Percentiles rank a stretch among this genome's conserved stretches.
phyloP scores from a whole-genome alignment of 2,888 invertebrate genomes.

The Meiosimyza decipiens region DNA sequence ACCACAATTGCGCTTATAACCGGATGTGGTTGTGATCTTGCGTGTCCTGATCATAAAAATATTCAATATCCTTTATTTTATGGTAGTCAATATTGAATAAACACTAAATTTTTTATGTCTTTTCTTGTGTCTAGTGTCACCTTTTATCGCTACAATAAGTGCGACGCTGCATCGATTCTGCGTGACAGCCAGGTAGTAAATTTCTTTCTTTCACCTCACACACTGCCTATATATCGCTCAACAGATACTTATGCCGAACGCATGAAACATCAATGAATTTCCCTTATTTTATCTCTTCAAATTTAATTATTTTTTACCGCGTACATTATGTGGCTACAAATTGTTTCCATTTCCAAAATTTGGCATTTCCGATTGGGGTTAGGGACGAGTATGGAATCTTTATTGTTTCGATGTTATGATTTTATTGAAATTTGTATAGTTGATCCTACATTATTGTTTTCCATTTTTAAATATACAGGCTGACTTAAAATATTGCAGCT shows the following conservation, averaged over 20 bases:
- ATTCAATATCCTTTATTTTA: constrained; percentile 1
- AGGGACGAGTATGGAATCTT: constrained; percentile 10
- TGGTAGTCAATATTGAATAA: not conserved
- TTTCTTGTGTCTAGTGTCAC: constrained; percentile 24
- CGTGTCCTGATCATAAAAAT: constrained; percentile 2
- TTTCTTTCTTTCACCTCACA: constrained; percentile 47
- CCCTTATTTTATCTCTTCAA: no score
- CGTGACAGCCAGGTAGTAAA: constrained; percentile 55
- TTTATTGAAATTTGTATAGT: constrained; percentile 11
- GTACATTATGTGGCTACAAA: not conserved
- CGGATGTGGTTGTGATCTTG: constrained; percentile 25
- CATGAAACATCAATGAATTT: no score
- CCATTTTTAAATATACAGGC: no score
- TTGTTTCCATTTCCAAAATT: constrained; percentile 39
- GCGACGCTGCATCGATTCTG: not conserved
- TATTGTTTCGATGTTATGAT: not conserved
- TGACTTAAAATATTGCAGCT: no score
- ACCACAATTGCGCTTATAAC: not conserved
- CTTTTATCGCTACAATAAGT: constrained; percentile 7
- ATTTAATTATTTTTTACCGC: no score
- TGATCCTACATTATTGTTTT: not conserved
- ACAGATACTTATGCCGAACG: constrained; percentile 28
- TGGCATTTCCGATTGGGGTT: constrained; percentile 52
- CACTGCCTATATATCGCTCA: constrained; percentile 29
- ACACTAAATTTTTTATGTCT: constrained; percentile 49